A percentile compares a stretch with the other conserved stretches of the same genome.
These are phyloP conservation scores for Aromia moschata DNA, from an alignment of 2,888 invertebrate species.

Conservation along the genomic window DNA sequence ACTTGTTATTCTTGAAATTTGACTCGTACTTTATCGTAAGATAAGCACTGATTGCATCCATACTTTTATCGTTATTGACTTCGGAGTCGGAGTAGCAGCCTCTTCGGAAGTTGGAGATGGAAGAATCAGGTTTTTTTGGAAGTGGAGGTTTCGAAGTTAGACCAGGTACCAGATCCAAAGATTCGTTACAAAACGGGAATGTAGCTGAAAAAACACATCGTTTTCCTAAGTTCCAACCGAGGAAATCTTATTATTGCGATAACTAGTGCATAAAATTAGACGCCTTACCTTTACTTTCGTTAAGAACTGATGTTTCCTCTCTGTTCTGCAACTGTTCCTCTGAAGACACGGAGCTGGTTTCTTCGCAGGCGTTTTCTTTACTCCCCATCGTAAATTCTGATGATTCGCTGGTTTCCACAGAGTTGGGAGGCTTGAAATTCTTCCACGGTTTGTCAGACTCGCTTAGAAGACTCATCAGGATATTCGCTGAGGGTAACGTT, in stretches of 20 bases:
- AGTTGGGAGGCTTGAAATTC: slow-evolving; percentile 23
- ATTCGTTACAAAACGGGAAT: slow-evolving; percentile 9
- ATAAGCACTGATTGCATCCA: slow-evolving; percentile 49
- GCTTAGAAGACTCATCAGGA: slow-evolving; percentile 54
- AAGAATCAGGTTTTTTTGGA: slow-evolving; percentile 50
- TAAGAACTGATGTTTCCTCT: neutral
- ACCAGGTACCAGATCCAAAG: slow-evolving; percentile 51
- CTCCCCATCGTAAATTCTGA: slow-evolving; percentile 37
- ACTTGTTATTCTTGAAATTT: slow-evolving; percentile 3
- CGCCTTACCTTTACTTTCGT: neutral
- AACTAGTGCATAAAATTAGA: neutral
- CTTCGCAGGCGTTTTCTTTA: slow-evolving; percentile 44
- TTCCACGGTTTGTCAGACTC: slow-evolving; percentile 55
- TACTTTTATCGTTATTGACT: slow-evolving; percentile 16
- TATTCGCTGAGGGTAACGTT: slow-evolving; percentile 51
- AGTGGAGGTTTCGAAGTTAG: slow-evolving; percentile 59
- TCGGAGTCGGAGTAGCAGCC: slow-evolving; percentile 12
- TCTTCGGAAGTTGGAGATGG: slow-evolving; percentile 11
- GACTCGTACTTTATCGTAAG: slow-evolving; percentile 48
- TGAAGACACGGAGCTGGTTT: slow-evolving; percentile 41
- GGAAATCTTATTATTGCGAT: neutral
- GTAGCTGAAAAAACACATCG: neutral
- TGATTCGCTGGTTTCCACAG: slow-evolving; percentile 29
- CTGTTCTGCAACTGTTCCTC: slow-evolving; percentile 37
- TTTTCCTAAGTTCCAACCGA: neutral